Conservation (phyloP, 2,888 invertebrate species). For the Automeris io region DNA sequence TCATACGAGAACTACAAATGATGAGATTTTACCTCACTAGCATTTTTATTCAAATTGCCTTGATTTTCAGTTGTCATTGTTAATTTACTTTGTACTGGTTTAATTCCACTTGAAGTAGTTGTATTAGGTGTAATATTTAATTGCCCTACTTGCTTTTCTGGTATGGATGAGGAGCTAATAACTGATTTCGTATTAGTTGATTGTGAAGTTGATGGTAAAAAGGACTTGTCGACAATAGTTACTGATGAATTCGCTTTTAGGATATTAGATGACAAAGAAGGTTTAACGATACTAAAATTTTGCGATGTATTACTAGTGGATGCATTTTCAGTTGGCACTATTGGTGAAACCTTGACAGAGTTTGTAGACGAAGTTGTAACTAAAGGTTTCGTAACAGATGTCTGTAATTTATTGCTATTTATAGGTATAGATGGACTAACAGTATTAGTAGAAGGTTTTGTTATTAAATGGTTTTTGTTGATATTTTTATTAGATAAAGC, state of each 20-base stretch:
- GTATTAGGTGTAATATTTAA: slow-evolving; percentile 9
- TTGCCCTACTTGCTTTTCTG: background rate
- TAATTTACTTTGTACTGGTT: slow-evolving; percentile 4
- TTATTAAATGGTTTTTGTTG: background rate
- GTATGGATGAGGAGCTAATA: background rate
- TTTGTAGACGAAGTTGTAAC: background rate
- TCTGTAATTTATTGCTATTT: background rate
- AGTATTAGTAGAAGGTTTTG: background rate
- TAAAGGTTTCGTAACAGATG: background rate
- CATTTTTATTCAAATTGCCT: slow-evolving; percentile 24
- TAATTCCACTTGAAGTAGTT: slow-evolving; percentile 8
- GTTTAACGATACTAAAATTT: background rate
- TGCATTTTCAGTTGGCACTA: background rate
- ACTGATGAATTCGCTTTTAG: background rate
- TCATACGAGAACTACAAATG: slow-evolving; percentile 15
- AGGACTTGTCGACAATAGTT: background rate
- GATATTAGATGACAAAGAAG: background rate
- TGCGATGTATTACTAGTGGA: background rate
- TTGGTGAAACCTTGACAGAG: background rate
- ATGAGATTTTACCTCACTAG: slow-evolving; percentile 35
- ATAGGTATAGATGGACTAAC: background rate
- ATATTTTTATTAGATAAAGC: background rate
- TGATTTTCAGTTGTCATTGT: slow-evolving; percentile 18
- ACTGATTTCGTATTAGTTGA: background rate
- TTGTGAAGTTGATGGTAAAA: background rate